A percentile compares a stretch with the other conserved stretches of the same genome.
These are phyloP conservation scores for Gallinago undulata DNA, from an alignment of 2,113 vertebrate genomes.

Conservation along the genomic window DNA sequence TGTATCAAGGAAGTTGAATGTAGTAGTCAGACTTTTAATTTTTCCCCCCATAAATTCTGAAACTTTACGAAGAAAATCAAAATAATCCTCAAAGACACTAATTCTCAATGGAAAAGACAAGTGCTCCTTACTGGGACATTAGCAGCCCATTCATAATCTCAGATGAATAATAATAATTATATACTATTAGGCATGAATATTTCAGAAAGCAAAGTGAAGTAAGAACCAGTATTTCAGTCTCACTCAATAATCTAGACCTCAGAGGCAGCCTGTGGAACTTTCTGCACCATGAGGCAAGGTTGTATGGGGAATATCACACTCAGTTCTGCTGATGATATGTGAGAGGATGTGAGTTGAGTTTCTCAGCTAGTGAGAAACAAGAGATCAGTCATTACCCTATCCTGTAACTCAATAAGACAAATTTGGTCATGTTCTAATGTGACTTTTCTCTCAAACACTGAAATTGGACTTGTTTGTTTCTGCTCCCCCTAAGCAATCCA, in stretches of 20 bases:
- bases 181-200: background rate
- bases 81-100: background rate
- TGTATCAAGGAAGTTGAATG: background rate
- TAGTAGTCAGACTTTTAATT: background rate
- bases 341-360: background rate
- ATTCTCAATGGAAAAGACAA: background rate
- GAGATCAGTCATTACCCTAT: background rate
- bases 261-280: background rate
- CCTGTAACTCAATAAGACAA: background rate
- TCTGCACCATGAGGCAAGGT: background rate
- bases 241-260: background rate
- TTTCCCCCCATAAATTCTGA: background rate
- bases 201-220: background rate
- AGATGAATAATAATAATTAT: background rate
- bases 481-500: background rate
- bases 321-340: background rate
- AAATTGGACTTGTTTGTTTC: background rate
- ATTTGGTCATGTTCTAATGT: background rate
- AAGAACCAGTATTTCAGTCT: background rate
- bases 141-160: background rate
- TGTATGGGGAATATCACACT: background rate
- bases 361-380: background rate
- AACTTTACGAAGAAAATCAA: background rate
- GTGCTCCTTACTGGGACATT: background rate
- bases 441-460: background rate